A percentile compares a stretch with the other conserved stretches of the same genome.
These are phyloP conservation scores for Gymnosoma rotundatum DNA, from an alignment of 2,888 invertebrate genomes.

Conservation along the genomic window DNA sequence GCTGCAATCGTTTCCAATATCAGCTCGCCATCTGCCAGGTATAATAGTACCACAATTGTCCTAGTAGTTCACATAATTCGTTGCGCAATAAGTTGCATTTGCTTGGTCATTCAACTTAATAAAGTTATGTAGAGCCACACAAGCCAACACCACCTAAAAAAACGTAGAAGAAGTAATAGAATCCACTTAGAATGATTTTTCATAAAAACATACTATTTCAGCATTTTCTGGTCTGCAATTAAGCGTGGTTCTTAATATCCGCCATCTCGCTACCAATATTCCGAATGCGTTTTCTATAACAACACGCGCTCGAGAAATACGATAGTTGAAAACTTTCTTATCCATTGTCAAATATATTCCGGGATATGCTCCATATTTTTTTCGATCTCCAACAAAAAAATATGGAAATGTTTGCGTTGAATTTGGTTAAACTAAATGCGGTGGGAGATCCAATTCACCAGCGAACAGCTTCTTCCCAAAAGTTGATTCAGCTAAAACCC, in stretches of 20 bases:
- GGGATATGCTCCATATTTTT: conserved; percentile 15
- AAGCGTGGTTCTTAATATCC: no score
- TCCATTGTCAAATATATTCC: background rate
- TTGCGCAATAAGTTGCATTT: no score
- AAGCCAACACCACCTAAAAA: conserved; percentile 7
- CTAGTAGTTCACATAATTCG: background rate
- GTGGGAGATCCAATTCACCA: background rate
- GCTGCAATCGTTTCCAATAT: conserved; percentile 16
- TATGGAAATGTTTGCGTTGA: conserved; percentile 13
- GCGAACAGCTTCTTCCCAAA: conserved; percentile 4
- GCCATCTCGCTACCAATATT: no score
- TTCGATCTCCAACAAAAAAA: conserved; percentile 19
- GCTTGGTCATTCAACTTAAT: no score
- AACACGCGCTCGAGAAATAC: conserved; percentile 6
- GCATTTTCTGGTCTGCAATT: conserved; percentile 3
- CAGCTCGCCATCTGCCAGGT: conserved; percentile 14
- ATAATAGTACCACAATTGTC: conserved; percentile 22
- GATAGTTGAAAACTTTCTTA: conserved; percentile 18
- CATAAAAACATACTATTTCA: conserved; percentile 8
- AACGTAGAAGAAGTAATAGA: conserved; percentile 18
- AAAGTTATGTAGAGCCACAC: no score
- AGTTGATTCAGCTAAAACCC: conserved; percentile 24
- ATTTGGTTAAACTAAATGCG: conserved; percentile 3
- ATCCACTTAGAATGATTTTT: conserved; percentile 24
- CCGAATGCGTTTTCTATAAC: background rate